Evolutionary conservation across 1,140 invertebrate species (phyloP).

Genomic region (Drosophila kohkoa): DNA sequence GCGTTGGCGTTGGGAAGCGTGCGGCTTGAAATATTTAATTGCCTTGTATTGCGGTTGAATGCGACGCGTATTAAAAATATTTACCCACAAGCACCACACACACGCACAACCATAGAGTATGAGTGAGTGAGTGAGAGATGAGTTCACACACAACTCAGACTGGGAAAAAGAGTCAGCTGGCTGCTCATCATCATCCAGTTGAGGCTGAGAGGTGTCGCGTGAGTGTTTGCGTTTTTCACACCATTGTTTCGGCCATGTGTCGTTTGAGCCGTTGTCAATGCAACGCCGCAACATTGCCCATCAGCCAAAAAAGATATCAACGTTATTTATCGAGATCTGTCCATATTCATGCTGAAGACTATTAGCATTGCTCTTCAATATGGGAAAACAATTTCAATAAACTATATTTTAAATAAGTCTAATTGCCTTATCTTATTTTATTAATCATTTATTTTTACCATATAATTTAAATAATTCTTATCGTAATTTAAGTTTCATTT

Average conservation of each 20-base stretch:
- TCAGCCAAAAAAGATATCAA: slow-evolving; percentile 22
- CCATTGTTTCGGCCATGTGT: slow-evolving; percentile 27
- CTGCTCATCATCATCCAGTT: slow-evolving; percentile 25
- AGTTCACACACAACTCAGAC: slow-evolving; percentile 11
- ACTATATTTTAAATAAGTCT: too few species aligned
- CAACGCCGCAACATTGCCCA: slow-evolving; percentile 9
- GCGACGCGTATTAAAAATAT: slow-evolving; percentile 81
- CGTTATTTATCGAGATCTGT: slow-evolving; percentile 1
- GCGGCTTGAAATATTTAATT: slow-evolving; percentile 79
- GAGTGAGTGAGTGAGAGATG: neutral
- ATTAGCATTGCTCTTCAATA: neutral
- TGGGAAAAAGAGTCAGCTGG: slow-evolving; percentile 28
- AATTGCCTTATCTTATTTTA: too few species aligned
- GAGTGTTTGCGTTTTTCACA: slow-evolving; percentile 63
- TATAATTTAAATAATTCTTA: too few species aligned
- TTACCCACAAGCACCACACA: slow-evolving; percentile 60
- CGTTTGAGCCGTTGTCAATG: slow-evolving; percentile 26
- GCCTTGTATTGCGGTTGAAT: slow-evolving; percentile 82
- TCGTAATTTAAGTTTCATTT: too few species aligned
- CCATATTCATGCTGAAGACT: neutral
- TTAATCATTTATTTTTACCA: too few species aligned
- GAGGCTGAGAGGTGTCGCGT: slow-evolving; percentile 60
- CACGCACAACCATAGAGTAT: slow-evolving; percentile 16
- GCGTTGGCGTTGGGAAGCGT: slow-evolving; percentile 27
- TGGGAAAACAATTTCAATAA: neutral